phyloP scores from a whole-genome alignment of 2,113 vertebrate species.

The Malurus melanocephalus region DNA sequence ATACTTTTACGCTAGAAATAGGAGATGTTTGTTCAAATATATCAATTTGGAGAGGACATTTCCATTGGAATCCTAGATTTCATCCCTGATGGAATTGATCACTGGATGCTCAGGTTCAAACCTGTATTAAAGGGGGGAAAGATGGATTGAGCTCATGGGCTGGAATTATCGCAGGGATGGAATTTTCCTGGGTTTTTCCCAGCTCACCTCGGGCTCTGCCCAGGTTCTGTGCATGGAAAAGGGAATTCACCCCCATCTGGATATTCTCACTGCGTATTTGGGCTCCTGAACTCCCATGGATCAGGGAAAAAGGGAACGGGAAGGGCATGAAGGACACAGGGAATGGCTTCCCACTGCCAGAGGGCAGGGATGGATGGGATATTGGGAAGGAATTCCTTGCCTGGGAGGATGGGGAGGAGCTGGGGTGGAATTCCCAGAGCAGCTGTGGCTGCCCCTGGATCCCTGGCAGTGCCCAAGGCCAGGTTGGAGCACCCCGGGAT shows the following conservation, averaged over 20 bases:
- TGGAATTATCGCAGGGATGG: background rate
- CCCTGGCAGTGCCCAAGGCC: background rate
- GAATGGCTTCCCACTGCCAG: background rate
- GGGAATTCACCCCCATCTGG: background rate
- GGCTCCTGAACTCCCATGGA: background rate
- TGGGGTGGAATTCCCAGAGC: background rate
- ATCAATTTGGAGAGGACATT: too few relatives aligned
- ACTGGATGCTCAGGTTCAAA: background rate
- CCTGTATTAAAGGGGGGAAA: background rate
- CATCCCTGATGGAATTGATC: background rate
- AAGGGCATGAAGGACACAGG: background rate
- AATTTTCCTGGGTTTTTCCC: background rate
- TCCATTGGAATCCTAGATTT: background rate
- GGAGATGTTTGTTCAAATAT: background rate
- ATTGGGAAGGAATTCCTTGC: background rate
- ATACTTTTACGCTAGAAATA: fast-evolving
- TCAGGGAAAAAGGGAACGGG: background rate
- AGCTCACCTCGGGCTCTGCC: background rate
- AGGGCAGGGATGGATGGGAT: background rate
- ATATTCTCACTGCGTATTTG: background rate
- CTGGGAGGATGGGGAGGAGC: background rate
- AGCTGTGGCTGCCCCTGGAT: background rate
- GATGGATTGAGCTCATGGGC: background rate
- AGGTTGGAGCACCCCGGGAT: background rate
- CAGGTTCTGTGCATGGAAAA: background rate